Evolutionary conservation across 2,888 invertebrate species (phyloP), one percentile per base, ranked within the genome.

Genomic region (Apotomis betuletana): DNA sequence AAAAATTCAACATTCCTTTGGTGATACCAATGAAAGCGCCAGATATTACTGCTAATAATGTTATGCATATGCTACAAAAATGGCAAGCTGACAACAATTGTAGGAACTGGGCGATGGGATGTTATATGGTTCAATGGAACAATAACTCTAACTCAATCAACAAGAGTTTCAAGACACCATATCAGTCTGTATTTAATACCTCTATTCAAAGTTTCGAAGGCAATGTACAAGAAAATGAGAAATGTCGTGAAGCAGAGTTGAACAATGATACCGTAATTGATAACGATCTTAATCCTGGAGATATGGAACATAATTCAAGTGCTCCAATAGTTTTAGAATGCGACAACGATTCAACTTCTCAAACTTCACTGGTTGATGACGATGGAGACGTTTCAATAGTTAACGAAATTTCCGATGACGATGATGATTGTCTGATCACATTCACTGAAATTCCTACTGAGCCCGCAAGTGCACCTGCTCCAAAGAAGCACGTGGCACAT

Each of bases 71-170:
- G 62, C 58, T 72, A 5, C 6, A 46, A 27, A 12, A 54, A 58
- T 72, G 72, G 72, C 57, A 68, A 52, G 10, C 1, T 15, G 12
- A 63, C 13, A 54, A 44, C 0, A 52, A 58, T 12, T 62, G 67
- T 46, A 59, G n/a, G 8, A 68, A 72, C 54, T 72, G 72, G 72
- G 72, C 72, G 3, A 49, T 72, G 58, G 72, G 72, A 36, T 72
- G 72, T 58, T 59, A 72, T 10, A 46, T 63, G 41, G 38, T 63
- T 15, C 72, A 72, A 54, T 72, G 72, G 72, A 58, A 59, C 12
- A 44, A 38, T 6, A 72, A 72, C 15, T 67, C 54, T 41, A 27
- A 49, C 5, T 4, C 4, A 4, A 6, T 3, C 15, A 5, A 1
- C 4, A 44, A 38, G 15, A 38, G 3, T 49, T 9, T 49, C 10